Evolutionary conservation across 2,113 vertebrate genomes (phyloP).

Genomic region (Sciurus niger): DNA sequence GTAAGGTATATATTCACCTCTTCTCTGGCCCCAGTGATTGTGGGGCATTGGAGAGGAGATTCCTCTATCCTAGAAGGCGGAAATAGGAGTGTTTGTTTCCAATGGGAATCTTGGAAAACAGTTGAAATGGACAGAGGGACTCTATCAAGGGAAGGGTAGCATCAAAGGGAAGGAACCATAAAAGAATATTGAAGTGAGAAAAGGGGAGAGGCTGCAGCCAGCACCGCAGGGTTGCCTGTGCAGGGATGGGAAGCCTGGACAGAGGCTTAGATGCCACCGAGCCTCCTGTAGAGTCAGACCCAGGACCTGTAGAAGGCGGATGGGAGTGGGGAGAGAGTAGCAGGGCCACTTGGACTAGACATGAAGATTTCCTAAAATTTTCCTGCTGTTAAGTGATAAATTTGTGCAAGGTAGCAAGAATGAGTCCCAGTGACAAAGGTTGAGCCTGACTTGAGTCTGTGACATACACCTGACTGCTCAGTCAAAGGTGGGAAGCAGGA

Average conservation of each 20-base stretch:
- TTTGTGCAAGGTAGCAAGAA: not conserved
- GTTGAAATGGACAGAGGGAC: not conserved
- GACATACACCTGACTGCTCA: not conserved
- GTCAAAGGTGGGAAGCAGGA: not conserved
- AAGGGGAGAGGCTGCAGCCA: not conserved
- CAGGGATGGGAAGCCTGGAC: not conserved
- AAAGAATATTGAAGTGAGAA: not conserved
- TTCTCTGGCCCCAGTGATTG: not conserved
- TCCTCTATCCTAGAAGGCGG: not conserved
- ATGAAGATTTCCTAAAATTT: not conserved
- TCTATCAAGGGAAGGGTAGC: not conserved
- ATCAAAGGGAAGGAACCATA: not conserved
- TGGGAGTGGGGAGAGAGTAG: not conserved
- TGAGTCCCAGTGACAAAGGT: not conserved
- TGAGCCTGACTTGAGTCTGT: not conserved
- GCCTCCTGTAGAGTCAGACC: not conserved
- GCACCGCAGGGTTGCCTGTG: not conserved
- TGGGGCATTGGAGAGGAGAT: not conserved
- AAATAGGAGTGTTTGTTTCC: not conserved
- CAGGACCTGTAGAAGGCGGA: not conserved
- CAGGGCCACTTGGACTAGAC: not conserved
- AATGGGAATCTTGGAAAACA: not conserved
- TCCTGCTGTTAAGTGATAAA: not conserved
- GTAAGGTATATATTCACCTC: not conserved
- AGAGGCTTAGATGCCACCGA: not conserved